Percentiles rank a stretch among this genome's conserved stretches.
These are phyloP conservation scores for Isotomurus palustris DNA, from an alignment of 2,888 invertebrate species.

Conservation along the genomic window DNA sequence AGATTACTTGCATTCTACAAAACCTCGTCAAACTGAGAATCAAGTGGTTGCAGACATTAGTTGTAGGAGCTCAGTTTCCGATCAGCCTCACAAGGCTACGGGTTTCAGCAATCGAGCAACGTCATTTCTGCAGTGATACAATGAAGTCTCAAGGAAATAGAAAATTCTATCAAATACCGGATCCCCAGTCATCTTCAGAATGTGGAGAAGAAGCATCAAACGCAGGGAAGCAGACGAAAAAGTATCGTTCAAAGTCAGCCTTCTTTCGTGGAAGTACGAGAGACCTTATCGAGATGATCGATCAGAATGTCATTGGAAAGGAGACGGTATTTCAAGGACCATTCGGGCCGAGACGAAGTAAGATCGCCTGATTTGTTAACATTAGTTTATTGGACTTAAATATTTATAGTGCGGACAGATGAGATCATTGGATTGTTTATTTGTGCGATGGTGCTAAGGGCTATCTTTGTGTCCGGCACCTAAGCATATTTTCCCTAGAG, in stretches of 20 bases:
- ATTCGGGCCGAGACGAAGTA: conserved; percentile 76
- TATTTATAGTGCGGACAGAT: no score
- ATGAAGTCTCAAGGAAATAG: conserved; percentile 29
- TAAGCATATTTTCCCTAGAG: no score
- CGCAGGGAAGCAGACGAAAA: conserved; percentile 26
- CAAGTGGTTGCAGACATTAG: not conserved
- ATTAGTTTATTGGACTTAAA: conserved; percentile 38
- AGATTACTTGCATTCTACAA: not conserved
- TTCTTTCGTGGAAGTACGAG: conserved; percentile 55
- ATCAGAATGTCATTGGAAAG: conserved; percentile 74
- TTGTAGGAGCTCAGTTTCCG: no score
- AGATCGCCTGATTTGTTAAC: conserved; percentile 44
- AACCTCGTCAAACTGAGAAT: not conserved
- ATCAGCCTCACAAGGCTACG: no score
- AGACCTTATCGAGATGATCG: conserved; percentile 71
- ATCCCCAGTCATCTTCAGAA: conserved; percentile 27
- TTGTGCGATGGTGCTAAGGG: no score
- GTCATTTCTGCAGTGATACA: no score
- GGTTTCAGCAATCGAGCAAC: not conserved
- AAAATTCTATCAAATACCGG: conserved; percentile 31
- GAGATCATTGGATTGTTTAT: no score
- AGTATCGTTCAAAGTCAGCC: conserved; percentile 37
- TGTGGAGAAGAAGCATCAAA: conserved; percentile 14
- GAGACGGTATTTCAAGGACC: conserved; percentile 76
- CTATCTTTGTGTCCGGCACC: no score